Evolutionary conservation across 2,113 vertebrate species (phyloP), one percentile per base, ranked within the genome.

Genomic region (Scalopus aquaticus): DNA sequence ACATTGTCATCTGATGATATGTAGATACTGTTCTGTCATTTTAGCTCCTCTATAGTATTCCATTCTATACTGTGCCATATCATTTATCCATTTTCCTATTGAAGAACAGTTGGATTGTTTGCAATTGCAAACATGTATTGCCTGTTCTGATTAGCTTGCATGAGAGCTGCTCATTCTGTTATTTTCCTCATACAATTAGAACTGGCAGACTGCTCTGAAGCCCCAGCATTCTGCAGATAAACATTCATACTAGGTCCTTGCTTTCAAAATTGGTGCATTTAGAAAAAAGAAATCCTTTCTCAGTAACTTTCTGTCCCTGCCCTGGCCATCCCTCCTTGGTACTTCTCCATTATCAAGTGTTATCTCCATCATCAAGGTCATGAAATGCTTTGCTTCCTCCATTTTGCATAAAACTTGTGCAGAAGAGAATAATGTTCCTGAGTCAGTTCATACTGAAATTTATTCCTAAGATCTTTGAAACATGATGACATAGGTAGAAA

Each of bases 391-490:
- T 54, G 35, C 37, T 78, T 94, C 28, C 81, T 85, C 44, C 24
- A 16, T 73, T 49, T 69, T 91, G 42, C 17, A 86, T 32, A 93
- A 87, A 85, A 19, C 20, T 20, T 16, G 8, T 35, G 3, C 16
- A 49, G 69, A 42, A 64, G 24, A 6, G 13, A 77, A 72, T 44
- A 56, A 39, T 69, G 42, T 49, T 88, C 11, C 24, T 42, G 56
- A 77, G 80, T 78, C 30, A 74, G n/a, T 87, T 13, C 16, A 19
- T 56, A n/a, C 37, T 93, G 60, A 85, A 89, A 91, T 51, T 72
- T 85, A 79, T 20, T 56, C 28, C 58, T 64, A 37, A 89, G 24
- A 32, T 49, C 74, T 89, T 92, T 67, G 17, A 86, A 95, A 86
- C 7, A 80, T 91, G 6, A 85, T 72, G 64, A 39, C 9, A 70